Evolutionary conservation across 2,113 vertebrate species (phyloP), one percentile per base, ranked within the genome.

Genomic region (Montifringilla adamsi): DNA sequence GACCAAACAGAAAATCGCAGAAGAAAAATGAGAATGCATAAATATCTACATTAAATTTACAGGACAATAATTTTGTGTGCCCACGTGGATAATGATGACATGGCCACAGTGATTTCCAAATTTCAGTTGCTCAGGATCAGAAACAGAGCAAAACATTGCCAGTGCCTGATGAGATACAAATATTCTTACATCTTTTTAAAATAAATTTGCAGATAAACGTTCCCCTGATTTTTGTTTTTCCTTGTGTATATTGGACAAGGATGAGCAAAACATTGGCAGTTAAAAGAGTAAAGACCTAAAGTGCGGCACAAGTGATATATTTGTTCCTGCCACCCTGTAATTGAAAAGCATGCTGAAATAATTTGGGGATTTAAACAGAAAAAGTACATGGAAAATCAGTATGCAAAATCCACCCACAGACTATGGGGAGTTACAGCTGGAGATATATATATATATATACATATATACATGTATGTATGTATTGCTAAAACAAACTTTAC

Each of bases 161-260:
- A 41, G 3, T 31, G 58, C 13, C 23, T 55, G 39, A 21, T 50
- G 7, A 63, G 18, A 43, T 9, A 68, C 10, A 69, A 55, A 55
- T 55, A 44, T 55, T 63, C 10, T 68, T 35, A 28, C 3, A n/a
- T 11, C 0, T 15, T 59, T 28, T 50, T n/a, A 55, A 74, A 52
- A 35, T 18, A 30, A 1, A 7, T 58, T 53, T 87, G 75, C 43
- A 50, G 18, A 53, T 27, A 52, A 63, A 47, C 6, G 4, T 59
- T 4, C 11, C 15, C 3, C 7, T 0, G 0, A 15, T 46, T 47
- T 73, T 59, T 60, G 5, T 55, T 73, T 70, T 53, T 63, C 7
- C 13, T 73, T 53, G 4, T 12, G 4, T 47, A 3, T 47, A 5
- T 46, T 50, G 44, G 26, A 63, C 26, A 59, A 76, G 13, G 31